Percentiles rank a stretch among this genome's conserved stretches.
Evolutionary conservation across 2,113 vertebrate species (phyloP).

Genomic region (Neotragus moschatus): DNA sequence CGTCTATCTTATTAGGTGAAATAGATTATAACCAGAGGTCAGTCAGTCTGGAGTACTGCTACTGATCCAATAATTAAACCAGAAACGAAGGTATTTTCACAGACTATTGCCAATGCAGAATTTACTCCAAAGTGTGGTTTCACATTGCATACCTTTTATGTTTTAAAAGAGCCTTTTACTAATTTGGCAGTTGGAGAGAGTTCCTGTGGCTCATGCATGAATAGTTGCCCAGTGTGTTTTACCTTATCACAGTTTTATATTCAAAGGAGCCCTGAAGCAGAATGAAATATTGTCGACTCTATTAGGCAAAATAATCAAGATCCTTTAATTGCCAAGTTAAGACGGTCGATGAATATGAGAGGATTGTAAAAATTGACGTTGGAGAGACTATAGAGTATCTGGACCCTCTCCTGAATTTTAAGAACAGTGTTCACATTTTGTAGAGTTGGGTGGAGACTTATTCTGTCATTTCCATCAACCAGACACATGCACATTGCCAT

Average conservation of each 20-base stretch:
- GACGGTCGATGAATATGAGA: not conserved
- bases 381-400: slow-evolving; percentile 14
- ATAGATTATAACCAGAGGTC: slow-evolving; percentile 34
- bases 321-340: slow-evolving; percentile 55
- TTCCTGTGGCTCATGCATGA: slow-evolving; percentile 8
- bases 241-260: slow-evolving; percentile 40
- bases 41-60: not conserved
- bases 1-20: slow-evolving; percentile 24
- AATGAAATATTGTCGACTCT: slow-evolving; percentile 62
- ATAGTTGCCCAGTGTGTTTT: slow-evolving; percentile 35
- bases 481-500: slow-evolving; percentile 53
- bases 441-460: slow-evolving; percentile 46
- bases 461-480: slow-evolving; percentile 29
- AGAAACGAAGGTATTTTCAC: not conserved
- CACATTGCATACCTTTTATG: slow-evolving; percentile 30
- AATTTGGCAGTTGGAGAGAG: slow-evolving; percentile 41
- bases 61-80: slow-evolving; percentile 6
- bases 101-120: not conserved
- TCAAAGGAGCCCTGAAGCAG: slow-evolving; percentile 19
- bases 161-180: slow-evolving; percentile 53
- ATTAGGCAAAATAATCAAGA: slow-evolving; percentile 52
- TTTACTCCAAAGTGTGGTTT: slow-evolving; percentile 8
- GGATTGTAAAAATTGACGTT: slow-evolving; percentile 42
- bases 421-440: slow-evolving; percentile 35
- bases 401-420: slow-evolving; percentile 36